Evolutionary conservation across 1,140 invertebrate species (phyloP).

Genomic region (Tetramorium alpestre): DNA sequence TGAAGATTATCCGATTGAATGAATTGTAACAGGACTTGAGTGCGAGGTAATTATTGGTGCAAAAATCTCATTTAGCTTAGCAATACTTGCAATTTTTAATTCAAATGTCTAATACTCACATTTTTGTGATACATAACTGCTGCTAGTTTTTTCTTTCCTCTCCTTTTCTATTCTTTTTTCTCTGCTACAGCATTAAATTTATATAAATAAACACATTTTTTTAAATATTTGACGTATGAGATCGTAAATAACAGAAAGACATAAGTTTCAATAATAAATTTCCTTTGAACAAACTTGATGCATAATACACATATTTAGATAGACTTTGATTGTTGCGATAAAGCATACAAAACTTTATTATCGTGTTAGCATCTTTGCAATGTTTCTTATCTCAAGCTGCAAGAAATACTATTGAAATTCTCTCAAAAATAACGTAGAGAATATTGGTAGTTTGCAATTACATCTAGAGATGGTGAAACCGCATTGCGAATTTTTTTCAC

Average conservation of each 20-base stretch:
- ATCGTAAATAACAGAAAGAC: neutral
- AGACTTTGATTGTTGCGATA: neutral
- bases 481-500: conserved; percentile 49
- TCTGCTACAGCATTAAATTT: neutral
- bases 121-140: neutral
- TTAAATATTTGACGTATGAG: neutral
- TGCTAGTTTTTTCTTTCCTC: neutral
- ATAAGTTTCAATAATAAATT: conserved; percentile 9
- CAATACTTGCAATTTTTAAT: neutral
- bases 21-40: neutral
- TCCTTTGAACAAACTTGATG: neutral
- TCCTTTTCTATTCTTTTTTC: neutral
- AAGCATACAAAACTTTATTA: conserved; percentile 13
- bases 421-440: conserved; percentile 18
- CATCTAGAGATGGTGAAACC: conserved; percentile 21
- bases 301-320: neutral
- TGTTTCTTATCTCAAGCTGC: neutral
- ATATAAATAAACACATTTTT: neutral
- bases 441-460: conserved; percentile 62
- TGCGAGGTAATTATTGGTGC: neutral
- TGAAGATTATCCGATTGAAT: conserved; percentile 33
- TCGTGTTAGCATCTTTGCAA: neutral
- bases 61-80: neutral
- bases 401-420: neutral
- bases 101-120: conserved; percentile 27